Percentiles rank a stretch among this genome's conserved stretches.
Conservation (phyloP, 2,113 vertebrate species). For the Salvelinus alpinus region DNA sequence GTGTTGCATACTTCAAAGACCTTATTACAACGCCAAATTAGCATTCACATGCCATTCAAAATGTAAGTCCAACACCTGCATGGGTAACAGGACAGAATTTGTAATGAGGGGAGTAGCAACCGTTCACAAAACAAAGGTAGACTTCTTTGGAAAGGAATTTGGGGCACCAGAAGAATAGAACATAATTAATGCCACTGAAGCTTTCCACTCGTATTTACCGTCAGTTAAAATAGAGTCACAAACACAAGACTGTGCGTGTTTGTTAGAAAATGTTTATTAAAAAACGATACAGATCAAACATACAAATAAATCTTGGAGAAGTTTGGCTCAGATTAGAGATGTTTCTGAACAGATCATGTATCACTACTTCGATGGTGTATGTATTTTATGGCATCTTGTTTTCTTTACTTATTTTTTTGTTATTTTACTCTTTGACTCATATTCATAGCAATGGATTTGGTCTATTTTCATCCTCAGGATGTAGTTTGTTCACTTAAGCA, state of each 20-base stretch:
- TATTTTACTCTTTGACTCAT: constrained; percentile 27
- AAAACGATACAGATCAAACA: background rate
- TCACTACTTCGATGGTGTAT: no score
- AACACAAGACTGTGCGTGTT: background rate
- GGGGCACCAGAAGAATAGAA: constrained; percentile 47
- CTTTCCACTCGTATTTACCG: background rate
- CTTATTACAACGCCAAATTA: constrained; percentile 76
- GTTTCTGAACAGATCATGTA: background rate
- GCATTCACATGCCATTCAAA: constrained; percentile 80
- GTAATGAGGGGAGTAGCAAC: constrained; percentile 55
- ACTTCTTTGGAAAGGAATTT: constrained; percentile 38
- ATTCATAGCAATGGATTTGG: constrained; percentile 56
- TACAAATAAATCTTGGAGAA: background rate
- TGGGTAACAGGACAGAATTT: constrained; percentile 76
- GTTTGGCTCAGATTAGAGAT: background rate
- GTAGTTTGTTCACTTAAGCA: constrained; percentile 60
- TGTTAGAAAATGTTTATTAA: background rate
- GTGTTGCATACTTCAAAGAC: constrained; percentile 80
- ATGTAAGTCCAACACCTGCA: constrained; percentile 72
- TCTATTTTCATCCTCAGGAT: constrained; percentile 56
- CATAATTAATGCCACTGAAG: constrained; percentile 56
- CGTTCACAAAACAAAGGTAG: constrained; percentile 67
- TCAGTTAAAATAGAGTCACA: background rate
- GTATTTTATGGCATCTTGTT: background rate
- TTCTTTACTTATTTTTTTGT: background rate